Conservation (phyloP, 2,113 vertebrate genomes). For the Himantopus leucocephalus region DNA sequence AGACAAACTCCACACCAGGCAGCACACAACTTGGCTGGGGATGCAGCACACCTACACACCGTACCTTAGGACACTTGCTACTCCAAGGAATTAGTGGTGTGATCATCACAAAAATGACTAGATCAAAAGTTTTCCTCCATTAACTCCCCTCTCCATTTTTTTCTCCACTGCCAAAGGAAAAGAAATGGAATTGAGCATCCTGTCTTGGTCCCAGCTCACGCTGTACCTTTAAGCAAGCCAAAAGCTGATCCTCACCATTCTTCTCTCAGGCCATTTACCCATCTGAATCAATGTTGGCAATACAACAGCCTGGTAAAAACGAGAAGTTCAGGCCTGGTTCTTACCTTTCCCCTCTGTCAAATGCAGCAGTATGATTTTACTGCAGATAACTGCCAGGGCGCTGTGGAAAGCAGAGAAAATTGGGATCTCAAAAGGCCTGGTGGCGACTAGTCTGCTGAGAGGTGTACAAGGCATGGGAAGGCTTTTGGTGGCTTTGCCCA, state of each 20-base stretch:
- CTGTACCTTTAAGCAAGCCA: neutral
- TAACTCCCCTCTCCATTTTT: neutral
- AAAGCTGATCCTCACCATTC: neutral
- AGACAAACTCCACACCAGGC: neutral
- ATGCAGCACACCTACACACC: neutral
- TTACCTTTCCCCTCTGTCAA: neutral
- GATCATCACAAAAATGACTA: neutral
- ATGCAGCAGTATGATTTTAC: neutral
- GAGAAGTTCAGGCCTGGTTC: neutral
- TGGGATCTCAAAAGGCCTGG: neutral
- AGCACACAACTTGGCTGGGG: neutral
- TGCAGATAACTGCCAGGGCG: neutral
- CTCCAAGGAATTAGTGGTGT: neutral
- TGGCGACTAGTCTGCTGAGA: neutral
- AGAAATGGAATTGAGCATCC: neutral
- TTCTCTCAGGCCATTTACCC: neutral
- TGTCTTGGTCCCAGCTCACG: conserved; percentile 12
- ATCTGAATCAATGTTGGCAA: neutral
- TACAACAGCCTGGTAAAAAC: neutral
- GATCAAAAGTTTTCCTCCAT: neutral
- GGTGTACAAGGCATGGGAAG: neutral
- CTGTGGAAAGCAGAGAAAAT: neutral
- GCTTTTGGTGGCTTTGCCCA: neutral
- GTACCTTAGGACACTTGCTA: neutral
- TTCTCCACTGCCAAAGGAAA: neutral